phyloP scores from a whole-genome alignment of 2,888 invertebrate genomes.

The Drosophila parthenogenetica region DNA sequence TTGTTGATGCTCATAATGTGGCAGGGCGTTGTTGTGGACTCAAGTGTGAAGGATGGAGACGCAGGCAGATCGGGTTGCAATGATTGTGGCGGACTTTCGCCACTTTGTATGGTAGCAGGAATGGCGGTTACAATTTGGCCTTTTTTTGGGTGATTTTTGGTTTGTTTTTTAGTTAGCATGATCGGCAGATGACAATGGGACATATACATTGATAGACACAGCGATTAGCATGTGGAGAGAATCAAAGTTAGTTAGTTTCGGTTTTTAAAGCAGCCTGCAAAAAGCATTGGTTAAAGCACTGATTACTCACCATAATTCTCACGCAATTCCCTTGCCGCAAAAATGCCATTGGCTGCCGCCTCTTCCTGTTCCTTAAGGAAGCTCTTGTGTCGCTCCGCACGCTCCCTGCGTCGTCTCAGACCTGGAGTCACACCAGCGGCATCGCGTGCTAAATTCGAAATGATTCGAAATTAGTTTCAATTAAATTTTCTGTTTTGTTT shows the following conservation, averaged over 20 bases:
- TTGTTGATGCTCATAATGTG: slow-evolving; percentile 49
- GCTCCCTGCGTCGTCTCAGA: slow-evolving; percentile 91
- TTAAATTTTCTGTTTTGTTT: neutral
- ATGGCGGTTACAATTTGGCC: slow-evolving; percentile 85
- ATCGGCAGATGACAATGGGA: slow-evolving; percentile 51
- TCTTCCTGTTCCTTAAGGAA: slow-evolving; percentile 94
- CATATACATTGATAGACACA: slow-evolving; percentile 53
- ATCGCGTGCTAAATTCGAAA: slow-evolving; percentile 60
- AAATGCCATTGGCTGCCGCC: slow-evolving; percentile 84
- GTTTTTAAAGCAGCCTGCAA: slow-evolving; percentile 44
- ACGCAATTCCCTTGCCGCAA: slow-evolving; percentile 77
- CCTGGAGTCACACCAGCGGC: slow-evolving; percentile 92
- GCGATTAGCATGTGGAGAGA: slow-evolving; percentile 70
- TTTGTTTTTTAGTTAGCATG: slow-evolving; percentile 52
- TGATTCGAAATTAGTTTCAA: neutral
- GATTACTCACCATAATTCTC: slow-evolving; percentile 82
- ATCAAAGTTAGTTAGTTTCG: slow-evolving; percentile 56
- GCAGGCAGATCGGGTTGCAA: slow-evolving; percentile 63
- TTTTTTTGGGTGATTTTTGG: slow-evolving; percentile 50
- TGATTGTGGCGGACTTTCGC: slow-evolving; percentile 83
- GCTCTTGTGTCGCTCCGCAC: slow-evolving; percentile 93
- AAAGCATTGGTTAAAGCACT: slow-evolving; percentile 3
- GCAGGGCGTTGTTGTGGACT: slow-evolving; percentile 42
- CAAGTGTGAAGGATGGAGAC: slow-evolving; percentile 4
- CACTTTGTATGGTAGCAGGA: slow-evolving; percentile 84